phyloP scores from a whole-genome alignment of 1,140 invertebrate genomes.

The Ladona fulva region DNA sequence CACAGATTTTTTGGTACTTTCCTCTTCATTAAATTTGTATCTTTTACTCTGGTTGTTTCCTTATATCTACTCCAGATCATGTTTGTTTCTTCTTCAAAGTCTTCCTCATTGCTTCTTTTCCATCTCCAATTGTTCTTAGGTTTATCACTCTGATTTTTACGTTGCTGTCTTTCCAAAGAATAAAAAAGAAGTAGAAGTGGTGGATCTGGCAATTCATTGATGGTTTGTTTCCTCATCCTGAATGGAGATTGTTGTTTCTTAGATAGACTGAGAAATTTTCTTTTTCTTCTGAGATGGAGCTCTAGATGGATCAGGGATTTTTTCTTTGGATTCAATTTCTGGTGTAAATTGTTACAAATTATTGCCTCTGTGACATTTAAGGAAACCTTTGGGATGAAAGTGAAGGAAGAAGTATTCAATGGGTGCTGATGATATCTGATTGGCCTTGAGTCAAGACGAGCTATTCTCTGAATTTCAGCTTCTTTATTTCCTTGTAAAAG shows the following conservation, averaged over 20 bases:
- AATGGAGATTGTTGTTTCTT: background rate
- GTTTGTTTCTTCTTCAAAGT: conserved; percentile 29
- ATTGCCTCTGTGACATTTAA: background rate
- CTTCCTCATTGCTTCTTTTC: conserved; percentile 20
- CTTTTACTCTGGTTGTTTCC: background rate
- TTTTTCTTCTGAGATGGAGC: background rate
- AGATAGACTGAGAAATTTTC: background rate
- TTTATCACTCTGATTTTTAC: background rate
- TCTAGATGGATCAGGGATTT: background rate
- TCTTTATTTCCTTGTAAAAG: no score
- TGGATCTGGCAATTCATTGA: background rate
- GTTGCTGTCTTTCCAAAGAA: background rate
- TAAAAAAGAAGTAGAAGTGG: background rate
- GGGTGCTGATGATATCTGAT: background rate
- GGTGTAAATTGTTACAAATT: no score
- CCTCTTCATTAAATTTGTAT: conserved; percentile 18
- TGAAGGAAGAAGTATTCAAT: background rate
- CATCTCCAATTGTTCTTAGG: background rate
- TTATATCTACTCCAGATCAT: conserved; percentile 18
- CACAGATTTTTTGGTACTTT: conserved; percentile 44
- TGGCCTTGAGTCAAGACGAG: background rate
- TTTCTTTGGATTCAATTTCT: no score
- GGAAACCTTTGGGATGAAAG: background rate
- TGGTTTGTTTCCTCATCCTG: background rate
- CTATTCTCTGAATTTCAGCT: no score